A percentile compares a stretch with the other conserved stretches of the same genome.
These are phyloP conservation scores for Aspidiotus rigidus DNA, from an alignment of 2,888 invertebrate species.

Conservation along the genomic window DNA sequence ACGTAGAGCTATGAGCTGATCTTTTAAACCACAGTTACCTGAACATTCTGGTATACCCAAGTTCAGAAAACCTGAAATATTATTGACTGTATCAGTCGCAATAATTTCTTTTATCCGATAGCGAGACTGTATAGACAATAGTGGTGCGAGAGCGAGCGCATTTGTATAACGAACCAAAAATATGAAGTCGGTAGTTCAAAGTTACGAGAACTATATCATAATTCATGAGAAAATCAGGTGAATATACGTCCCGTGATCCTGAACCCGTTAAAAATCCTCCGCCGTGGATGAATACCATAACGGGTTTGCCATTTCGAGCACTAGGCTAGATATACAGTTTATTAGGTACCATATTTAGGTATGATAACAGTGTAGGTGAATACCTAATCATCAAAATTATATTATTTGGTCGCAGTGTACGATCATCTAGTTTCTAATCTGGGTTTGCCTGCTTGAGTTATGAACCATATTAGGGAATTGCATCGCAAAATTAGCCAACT, in stretches of 20 bases:
- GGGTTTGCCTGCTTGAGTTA: too few species aligned
- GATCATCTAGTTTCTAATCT: too few species aligned
- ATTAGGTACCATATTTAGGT: too few species aligned
- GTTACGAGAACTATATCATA: slow-evolving; percentile 3
- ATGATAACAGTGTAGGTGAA: too few species aligned
- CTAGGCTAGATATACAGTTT: too few species aligned
- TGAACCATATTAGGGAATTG: too few species aligned
- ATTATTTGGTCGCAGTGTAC: too few species aligned
- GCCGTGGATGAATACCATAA: slow-evolving; percentile 1
- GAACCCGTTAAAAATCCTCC: background rate
- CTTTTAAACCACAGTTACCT: background rate
- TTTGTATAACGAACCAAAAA: background rate
- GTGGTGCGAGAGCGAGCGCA: too few species aligned
- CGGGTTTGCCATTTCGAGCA: background rate
- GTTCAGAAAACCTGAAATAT: slow-evolving; percentile 8
- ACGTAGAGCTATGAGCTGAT: background rate
- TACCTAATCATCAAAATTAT: too few species aligned
- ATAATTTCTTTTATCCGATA: too few species aligned
- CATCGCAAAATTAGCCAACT: too few species aligned
- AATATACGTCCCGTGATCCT: background rate
- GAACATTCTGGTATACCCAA: background rate
- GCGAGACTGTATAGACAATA: too few species aligned
- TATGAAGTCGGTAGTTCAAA: background rate
- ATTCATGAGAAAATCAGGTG: background rate
- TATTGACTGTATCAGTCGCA: background rate